Conservation (phyloP, 2,888 invertebrate species). For the Metacarcinus magister region DNA sequence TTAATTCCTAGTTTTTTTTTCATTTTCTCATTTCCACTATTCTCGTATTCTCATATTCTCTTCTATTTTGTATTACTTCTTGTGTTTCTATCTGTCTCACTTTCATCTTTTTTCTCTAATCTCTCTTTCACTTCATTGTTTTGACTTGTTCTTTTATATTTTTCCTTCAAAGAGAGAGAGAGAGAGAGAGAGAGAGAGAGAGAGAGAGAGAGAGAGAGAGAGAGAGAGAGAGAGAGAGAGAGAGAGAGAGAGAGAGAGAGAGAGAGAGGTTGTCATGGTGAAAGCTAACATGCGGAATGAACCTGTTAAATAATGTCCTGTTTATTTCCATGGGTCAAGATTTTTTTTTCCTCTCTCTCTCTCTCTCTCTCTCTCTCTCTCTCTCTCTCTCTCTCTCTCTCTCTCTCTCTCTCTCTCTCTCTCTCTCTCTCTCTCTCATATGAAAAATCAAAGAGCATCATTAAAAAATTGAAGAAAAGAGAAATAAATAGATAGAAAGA, state of each 20-base stretch:
- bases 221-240: no score
- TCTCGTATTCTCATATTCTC: not conserved
- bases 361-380: conserved; percentile 26
- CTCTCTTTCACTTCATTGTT: not conserved
- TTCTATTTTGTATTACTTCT: not conserved
- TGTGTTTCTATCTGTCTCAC: not conserved
- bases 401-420: no score
- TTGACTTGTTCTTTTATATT: not conserved
- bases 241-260: no score
- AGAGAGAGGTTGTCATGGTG: not conserved
- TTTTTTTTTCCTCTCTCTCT: not conserved
- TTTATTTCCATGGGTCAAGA: no score
- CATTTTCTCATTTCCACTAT: not conserved
- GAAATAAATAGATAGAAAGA: no score
- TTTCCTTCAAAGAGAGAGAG: not conserved
- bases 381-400: not conserved
- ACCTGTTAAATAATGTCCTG: no score
- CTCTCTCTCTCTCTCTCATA: no score
- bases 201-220: not conserved
- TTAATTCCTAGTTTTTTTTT: not conserved
- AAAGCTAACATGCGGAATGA: not conserved
- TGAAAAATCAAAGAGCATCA: no score
- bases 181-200: conserved; percentile 26
- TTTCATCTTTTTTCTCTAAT: not conserved
- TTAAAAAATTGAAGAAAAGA: no score